phyloP scores from a whole-genome alignment of 1,140 invertebrate genomes.

The Chrysopa pallens region DNA sequence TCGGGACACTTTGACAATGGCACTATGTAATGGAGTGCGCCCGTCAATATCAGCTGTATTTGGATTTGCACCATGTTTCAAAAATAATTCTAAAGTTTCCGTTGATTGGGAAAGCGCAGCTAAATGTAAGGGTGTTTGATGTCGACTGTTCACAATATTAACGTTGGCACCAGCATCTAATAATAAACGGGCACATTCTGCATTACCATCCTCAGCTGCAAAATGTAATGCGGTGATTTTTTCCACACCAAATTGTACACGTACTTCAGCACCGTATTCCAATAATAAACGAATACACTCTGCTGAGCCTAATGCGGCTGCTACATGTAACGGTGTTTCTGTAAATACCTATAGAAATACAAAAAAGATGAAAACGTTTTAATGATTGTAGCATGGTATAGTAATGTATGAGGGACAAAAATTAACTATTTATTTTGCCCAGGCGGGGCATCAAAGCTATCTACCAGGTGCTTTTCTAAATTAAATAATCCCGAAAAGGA shows the following conservation, averaged over 20 bases:
- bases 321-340: slow-evolving; percentile 68
- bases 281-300: slow-evolving; percentile 48
- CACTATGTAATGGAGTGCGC: slow-evolving; percentile 57
- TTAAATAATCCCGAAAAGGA: too few species aligned
- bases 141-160: slow-evolving; percentile 44
- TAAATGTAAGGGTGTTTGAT: slow-evolving; percentile 60
- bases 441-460: too few species aligned
- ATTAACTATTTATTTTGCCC: too few species aligned
- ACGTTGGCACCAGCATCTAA: slow-evolving; percentile 50
- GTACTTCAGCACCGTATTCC: slow-evolving; percentile 52
- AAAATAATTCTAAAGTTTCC: slow-evolving; percentile 47
- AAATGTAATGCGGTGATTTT: slow-evolving; percentile 61
- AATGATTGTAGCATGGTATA: too few species aligned
- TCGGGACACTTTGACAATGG: slow-evolving; percentile 54
- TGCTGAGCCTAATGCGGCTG: slow-evolving; percentile 49
- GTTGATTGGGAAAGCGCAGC: slow-evolving; percentile 55
- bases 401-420: too few species aligned
- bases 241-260: slow-evolving; percentile 44
- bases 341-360: slow-evolving; percentile 39
- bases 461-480: too few species aligned
- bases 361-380: too few species aligned
- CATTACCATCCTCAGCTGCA: slow-evolving; percentile 62
- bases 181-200: slow-evolving; percentile 47
- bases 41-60: slow-evolving; percentile 45
- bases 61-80: slow-evolving; percentile 39